Base-by-base conservation (phyloP, 2,888 invertebrate species). In the Dascillus cervinus region DNA sequence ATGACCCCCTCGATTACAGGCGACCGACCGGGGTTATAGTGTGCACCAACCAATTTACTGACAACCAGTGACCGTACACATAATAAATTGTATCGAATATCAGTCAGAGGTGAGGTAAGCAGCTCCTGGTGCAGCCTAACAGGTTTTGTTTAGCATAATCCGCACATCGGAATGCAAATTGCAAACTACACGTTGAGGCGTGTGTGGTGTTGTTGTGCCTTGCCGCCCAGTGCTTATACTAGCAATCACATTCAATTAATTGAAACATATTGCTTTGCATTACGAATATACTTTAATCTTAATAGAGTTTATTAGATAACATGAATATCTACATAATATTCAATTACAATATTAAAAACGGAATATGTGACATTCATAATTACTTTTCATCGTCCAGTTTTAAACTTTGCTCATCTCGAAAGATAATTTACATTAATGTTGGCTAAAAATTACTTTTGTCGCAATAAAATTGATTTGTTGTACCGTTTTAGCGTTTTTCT, bases 241-340 rank as follows among this genome's bases (percentile, higher is more conserved):
- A 38, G 38, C 40, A 42, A 42, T 44, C 42, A 36, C 37, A 32
- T 42, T 38, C 40, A 40, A 40, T 44, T 44, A 44, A 44, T 44
- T 40, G 40, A 40, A 36, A 35, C 38, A 37, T 30, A 36, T 35
- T 33, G 26, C 36, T 22, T 19, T 14, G 32, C 33, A 31, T 36
- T 31, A 34, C 23, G 28, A 28, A 34, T 34, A 22, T 23, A 29
- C 29, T 34, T 34, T 9, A 34, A 24, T 29, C 22, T 25, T 29
- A 28, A 15, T 24, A 17, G 22, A 13, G 20, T 32, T 32, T 32
- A 32, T 25, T 26, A 26, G 26, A 21, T 17, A n/a, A n/a, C n/a
- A n/a, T n/a, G n/a, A n/a, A n/a, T n/a, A n/a, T n/a, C n/a, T n/a
- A n/a, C n/a, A n/a, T n/a, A n/a, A n/a, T n/a, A n/a, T n/a, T n/a